Conservation (phyloP, 2,113 vertebrate species). For the Laticauda colubrina region DNA sequence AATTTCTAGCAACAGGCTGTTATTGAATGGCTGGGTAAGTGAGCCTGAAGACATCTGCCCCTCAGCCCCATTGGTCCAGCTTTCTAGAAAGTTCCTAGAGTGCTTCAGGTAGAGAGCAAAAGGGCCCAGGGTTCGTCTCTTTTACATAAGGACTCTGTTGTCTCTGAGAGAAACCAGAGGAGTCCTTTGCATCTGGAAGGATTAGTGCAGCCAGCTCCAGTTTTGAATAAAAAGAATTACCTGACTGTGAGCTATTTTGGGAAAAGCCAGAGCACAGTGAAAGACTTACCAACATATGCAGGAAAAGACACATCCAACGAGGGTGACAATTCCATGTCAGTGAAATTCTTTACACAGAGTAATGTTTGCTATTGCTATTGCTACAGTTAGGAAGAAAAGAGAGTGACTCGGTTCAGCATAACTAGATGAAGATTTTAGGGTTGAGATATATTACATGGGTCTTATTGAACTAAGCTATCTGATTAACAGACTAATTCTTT, state of each 20-base stretch:
- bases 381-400: not conserved
- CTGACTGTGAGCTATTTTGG: not conserved
- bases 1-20: not conserved
- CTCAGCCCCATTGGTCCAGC: not conserved
- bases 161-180: not conserved
- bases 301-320: not conserved
- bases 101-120: too few species aligned
- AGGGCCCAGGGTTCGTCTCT: not conserved
- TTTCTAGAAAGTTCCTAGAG: not conserved
- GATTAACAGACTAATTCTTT: not conserved
- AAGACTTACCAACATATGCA: not conserved
- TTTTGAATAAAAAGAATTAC: conserved; percentile 14
- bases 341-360: not conserved
- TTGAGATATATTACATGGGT: not conserved
- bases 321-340: not conserved
- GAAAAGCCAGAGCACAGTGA: not conserved
- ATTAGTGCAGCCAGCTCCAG: not conserved
- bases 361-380: not conserved
- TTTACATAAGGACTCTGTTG: not conserved
- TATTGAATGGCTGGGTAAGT: not conserved
- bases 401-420: not conserved
- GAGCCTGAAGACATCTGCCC: not conserved
- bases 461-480: not conserved
- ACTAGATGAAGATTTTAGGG: not conserved
- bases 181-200: not conserved